Base-by-base conservation (phyloP, 2,797 vertebrate genomes). In the Tympanoctomys barrerae region DNA sequence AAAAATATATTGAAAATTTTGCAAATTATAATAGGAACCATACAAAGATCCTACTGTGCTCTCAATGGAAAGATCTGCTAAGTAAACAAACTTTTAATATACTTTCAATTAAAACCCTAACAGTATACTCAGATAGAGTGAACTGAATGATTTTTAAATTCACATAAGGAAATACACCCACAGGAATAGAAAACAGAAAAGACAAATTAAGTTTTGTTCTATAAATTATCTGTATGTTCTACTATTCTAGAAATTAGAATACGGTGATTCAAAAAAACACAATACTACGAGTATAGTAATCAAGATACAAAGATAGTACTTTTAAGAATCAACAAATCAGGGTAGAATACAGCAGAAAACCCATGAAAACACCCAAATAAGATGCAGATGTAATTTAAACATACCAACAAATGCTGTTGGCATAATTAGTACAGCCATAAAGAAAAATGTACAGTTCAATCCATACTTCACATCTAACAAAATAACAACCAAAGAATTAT, bases 91-190 rank as follows among this genome's bases (percentile, higher is more conserved):
- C 64, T 80, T 16, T 61, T 88, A 59, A 22, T 49, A 57, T 31
- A 2, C 70, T 94, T 82, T 52, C 81, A 82, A 33, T 66, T 84
- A 95, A 81, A 95, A 97, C 52, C 42, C 19, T 57, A 90, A 85
- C 14, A 79, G 18, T 28, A 64, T 87, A 87, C 24, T 59, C 87
- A 4, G 36, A 13, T 14, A 90, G 83, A 70, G 49, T 83, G 64
- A 95, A 66, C n/a, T 86, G 42, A 86, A 90, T 78, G 39, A 91
- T 75, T 91, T 33, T 89, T n/a, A 89, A 68, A 94, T 42, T 82
- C 49, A 79, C 49, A 89, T 57, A 24, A 33, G 78, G 95, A 94
- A 94, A 62, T 42, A 78, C 77, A 91, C 14, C 82, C 1, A 42
- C 19, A 87, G 68, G n/a, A 86, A 52, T 9, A 90, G 46, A 94